Evolutionary conservation across 64 coral and sea anemone species (phyloP).

Genomic region (Pachyseris speciosa): DNA sequence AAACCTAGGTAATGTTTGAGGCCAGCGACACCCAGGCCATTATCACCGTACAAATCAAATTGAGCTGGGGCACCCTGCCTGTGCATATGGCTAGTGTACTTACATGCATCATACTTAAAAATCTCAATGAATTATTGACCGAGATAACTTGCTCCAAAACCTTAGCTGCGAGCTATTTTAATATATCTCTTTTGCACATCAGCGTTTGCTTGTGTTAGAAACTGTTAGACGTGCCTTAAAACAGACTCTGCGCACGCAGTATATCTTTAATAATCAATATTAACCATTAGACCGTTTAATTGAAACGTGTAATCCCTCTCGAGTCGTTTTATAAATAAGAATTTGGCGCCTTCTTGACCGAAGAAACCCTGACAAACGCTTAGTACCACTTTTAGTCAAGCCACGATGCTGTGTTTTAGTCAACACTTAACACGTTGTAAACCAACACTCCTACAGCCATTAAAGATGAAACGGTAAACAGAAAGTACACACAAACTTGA

Average conservation of each 20-base stretch:
- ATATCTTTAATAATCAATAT: background rate
- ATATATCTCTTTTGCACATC: background rate
- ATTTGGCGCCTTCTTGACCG: background rate
- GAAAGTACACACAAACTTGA: background rate
- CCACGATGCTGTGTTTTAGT: background rate
- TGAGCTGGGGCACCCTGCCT: background rate
- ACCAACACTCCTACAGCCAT: background rate
- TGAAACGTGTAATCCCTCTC: slow-evolving; percentile 30
- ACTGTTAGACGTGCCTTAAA: background rate
- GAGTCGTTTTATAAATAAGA: background rate
- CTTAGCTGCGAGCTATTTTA: background rate
- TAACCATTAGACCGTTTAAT: slow-evolving; percentile 45
- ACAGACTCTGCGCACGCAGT: background rate
- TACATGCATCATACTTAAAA: background rate
- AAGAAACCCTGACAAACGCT: background rate
- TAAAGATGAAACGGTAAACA: background rate
- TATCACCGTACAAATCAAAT: slow-evolving; percentile 30
- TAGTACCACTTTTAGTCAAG: too few species aligned
- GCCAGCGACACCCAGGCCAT: background rate
- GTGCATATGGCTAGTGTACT: background rate
- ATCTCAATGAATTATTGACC: background rate
- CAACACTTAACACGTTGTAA: background rate
- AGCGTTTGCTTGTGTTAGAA: too few species aligned
- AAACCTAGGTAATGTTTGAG: background rate
- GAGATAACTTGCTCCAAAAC: background rate